Base-by-base conservation (phyloP, 1,140 invertebrate species). In the Daktulosphaira vitifoliae region DNA sequence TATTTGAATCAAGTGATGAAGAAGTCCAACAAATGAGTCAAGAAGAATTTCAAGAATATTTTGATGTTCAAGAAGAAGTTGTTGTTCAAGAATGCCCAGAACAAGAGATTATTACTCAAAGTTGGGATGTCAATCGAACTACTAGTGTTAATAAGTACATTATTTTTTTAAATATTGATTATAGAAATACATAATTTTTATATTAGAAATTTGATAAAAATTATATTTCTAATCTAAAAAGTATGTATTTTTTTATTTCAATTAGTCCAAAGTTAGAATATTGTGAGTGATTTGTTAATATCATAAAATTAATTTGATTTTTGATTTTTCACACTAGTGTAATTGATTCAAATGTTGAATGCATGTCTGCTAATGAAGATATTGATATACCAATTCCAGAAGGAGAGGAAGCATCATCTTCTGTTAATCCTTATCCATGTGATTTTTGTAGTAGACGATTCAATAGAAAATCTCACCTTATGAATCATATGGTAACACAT, bases 401-500 rank as follows among this genome's bases (percentile, higher is more conserved):
- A 52, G 86, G 88, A 72, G 87, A 89, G 78, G 87, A 89, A 75
- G 82, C 87, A 66, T 89, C 89, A 71, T 87, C 85, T 26, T 84
- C 84, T 2, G 80, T 84, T 67, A 80, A 87, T n/a, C 87, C 88
- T 0, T 89, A 87, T 78, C 87, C 88, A 0, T 91, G 88, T 71
- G 88, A 91, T 71, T 89, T 89, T 72, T 90, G 88, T 71, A 88
- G 85, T 49, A 79, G 87, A 8, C 79, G 87, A 49, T 90, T 90
- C 71, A 80, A 86, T 5, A 89, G 89, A 71, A 90, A 90, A 72
- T 84, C 84, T 13, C 87, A 86, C 65, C 76, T 89, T 1, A 87
- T 88, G 81, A 88, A 86, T 72, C 88, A 90, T 70, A 89, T 90
- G 85, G 81, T 89, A 1, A 82, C 86, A 0, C 87, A 90, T 76